Conservation (phyloP, 37 sponge, comb jelly and placozoan species). For the Ephydatia muelleri region DNA sequence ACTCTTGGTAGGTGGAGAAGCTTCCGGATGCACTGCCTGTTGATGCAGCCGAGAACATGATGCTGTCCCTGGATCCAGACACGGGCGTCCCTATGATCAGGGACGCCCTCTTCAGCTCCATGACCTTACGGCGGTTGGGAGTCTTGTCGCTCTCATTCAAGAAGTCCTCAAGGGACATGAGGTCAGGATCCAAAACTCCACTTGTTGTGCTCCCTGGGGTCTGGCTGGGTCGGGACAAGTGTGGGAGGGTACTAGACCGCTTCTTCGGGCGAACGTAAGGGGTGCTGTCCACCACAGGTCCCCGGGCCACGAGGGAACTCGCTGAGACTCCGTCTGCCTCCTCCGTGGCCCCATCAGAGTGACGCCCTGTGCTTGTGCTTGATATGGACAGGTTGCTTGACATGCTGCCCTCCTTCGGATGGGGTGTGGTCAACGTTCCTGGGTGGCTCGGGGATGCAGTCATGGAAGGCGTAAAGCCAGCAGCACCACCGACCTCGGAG, state of each 20-base stretch:
- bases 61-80: conserved; percentile 39
- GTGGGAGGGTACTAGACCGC: conserved; percentile 33
- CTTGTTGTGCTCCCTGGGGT: background rate
- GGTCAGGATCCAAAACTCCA: conserved; percentile 10
- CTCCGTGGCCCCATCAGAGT: conserved; percentile 41
- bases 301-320: conserved; percentile 16
- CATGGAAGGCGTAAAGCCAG: background rate
- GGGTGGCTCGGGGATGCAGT: background rate
- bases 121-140: conserved; percentile 62
- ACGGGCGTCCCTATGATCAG: conserved; percentile 40
- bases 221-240: background rate
- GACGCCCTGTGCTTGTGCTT: conserved; percentile 40
- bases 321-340: background rate
- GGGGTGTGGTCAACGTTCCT: background rate
- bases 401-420: conserved; percentile 42
- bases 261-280: conserved; percentile 28
- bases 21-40: background rate
- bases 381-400: conserved; percentile 66
- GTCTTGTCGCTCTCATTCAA: conserved; percentile 72
- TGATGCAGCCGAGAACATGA: conserved; percentile 19
- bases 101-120: conserved; percentile 70
- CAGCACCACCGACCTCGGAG: background rate
- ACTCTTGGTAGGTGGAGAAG: conserved; percentile 39
- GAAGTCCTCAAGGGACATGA: conserved; percentile 83
- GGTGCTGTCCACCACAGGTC: conserved; percentile 24